Evolutionary conservation across 1,140 invertebrate genomes (phyloP).

Genomic region (Agrypnia vestita): DNA sequence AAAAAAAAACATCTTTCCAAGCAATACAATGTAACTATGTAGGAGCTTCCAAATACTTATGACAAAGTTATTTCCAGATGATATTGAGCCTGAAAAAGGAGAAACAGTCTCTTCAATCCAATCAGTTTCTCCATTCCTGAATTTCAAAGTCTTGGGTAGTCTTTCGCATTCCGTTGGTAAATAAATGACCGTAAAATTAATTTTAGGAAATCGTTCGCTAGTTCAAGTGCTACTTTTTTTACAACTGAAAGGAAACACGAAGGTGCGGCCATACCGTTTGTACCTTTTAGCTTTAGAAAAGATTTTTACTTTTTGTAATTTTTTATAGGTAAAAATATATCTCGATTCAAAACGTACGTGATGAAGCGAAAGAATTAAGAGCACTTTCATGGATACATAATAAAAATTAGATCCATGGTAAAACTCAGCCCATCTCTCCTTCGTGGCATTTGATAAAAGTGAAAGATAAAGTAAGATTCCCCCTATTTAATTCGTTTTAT

Average conservation of each 20-base stretch:
- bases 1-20: no score
- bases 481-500: slow-evolving; percentile 57
- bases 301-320: slow-evolving; percentile 26
- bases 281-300: slow-evolving; percentile 26
- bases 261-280: slow-evolving; percentile 26
- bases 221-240: slow-evolving; percentile 58
- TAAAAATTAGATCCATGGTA: slow-evolving; percentile 54
- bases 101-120: neutral
- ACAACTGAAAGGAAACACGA: slow-evolving; percentile 57
- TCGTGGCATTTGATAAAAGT: slow-evolving; percentile 23
- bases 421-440: slow-evolving; percentile 7
- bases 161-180: neutral
- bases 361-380: slow-evolving; percentile 58
- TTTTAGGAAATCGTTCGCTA: slow-evolving; percentile 57
- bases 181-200: slow-evolving; percentile 59
- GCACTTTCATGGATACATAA: slow-evolving; percentile 54
- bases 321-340: slow-evolving; percentile 33
- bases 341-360: slow-evolving; percentile 55
- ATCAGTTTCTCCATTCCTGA: slow-evolving; percentile 1
- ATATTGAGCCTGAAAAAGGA: neutral
- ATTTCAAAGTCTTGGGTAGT: neutral
- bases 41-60: neutral
- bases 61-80: neutral
- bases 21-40: neutral
- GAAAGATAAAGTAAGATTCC: slow-evolving; percentile 51